These are phyloP conservation scores for Plumapathes pennacea DNA, from an alignment of 92 coral and sea anemone species.

Conservation along the genomic window DNA sequence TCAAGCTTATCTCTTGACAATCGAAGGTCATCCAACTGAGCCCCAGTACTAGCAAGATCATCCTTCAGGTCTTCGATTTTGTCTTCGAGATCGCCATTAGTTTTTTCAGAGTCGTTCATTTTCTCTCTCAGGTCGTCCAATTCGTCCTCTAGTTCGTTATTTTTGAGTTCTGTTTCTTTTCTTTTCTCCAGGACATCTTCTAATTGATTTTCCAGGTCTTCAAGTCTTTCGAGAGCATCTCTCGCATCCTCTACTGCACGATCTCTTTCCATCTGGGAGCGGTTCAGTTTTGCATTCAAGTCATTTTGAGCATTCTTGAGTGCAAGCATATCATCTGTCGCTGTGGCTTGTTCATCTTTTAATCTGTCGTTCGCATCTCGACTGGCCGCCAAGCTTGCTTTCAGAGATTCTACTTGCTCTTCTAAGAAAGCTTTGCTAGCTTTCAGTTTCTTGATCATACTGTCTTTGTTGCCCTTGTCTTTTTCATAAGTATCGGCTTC, in stretches of 20 bases:
- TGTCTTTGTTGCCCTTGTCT: conserved; percentile 58
- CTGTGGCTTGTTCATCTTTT: conserved; percentile 57
- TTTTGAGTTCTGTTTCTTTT: conserved; percentile 62
- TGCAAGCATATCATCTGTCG: conserved; percentile 50
- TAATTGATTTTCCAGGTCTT: conserved; percentile 62
- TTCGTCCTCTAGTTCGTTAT: conserved; percentile 70
- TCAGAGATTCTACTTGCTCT: conserved; percentile 56
- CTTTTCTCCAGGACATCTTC: conserved; percentile 48
- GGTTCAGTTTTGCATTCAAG: conserved; percentile 45
- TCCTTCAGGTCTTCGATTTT: conserved; percentile 58
- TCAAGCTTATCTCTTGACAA: conserved; percentile 51
- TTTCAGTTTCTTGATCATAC: conserved; percentile 49
- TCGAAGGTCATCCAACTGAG: conserved; percentile 60
- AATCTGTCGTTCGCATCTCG: conserved; percentile 53
- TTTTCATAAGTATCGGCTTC: conserved; percentile 50
- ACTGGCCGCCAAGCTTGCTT: conserved; percentile 54
- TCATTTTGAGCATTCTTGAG: conserved; percentile 50
- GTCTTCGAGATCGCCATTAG: conserved; percentile 50
- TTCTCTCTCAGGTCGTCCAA: conserved; percentile 47
- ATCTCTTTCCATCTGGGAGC: conserved; percentile 65
- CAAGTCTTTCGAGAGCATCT: conserved; percentile 46
- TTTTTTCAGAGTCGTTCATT: conserved; percentile 39
- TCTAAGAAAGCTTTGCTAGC: conserved; percentile 62
- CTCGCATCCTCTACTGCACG: conserved; percentile 68
- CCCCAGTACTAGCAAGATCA: conserved; percentile 70